These are phyloP conservation scores for Urosaurus nigricauda DNA, from an alignment of 2,797 vertebrate species.

Conservation along the genomic window DNA sequence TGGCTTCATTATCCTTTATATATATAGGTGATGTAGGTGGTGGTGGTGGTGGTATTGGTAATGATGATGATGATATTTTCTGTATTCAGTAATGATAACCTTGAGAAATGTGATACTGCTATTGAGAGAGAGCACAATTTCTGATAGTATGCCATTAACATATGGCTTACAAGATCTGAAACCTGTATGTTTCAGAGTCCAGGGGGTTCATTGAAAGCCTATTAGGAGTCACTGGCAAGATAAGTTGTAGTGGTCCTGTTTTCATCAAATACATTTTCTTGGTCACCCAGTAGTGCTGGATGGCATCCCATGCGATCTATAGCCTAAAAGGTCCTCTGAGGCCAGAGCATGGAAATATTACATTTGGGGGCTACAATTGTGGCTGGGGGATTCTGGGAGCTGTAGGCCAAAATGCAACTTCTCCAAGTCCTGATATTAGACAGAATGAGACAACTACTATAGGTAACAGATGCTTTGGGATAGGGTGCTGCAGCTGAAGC, in stretches of 20 bases:
- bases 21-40: too few relatives aligned
- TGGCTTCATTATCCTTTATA: too few relatives aligned
- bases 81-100: neutral
- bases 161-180: neutral
- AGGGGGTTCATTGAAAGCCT: neutral
- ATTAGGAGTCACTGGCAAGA: neutral
- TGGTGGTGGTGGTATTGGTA: too few relatives aligned
- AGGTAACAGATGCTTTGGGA: too few relatives aligned
- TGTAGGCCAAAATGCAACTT: too few relatives aligned
- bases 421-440: too few relatives aligned
- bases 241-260: neutral
- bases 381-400: too few relatives aligned
- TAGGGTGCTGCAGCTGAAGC: too few relatives aligned
- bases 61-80: neutral
- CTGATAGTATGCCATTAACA: neutral
- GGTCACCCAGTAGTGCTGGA: too few relatives aligned
- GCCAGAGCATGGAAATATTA: neutral
- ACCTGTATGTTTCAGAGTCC: neutral
- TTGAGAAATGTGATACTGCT: neutral
- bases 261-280: neutral
- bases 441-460: too few relatives aligned
- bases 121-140: neutral
- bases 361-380: too few relatives aligned
- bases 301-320: too few relatives aligned
- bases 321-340: neutral